These are phyloP conservation scores for Hyla sarda DNA, from an alignment of 2,113 vertebrate species.

Conservation along the genomic window DNA sequence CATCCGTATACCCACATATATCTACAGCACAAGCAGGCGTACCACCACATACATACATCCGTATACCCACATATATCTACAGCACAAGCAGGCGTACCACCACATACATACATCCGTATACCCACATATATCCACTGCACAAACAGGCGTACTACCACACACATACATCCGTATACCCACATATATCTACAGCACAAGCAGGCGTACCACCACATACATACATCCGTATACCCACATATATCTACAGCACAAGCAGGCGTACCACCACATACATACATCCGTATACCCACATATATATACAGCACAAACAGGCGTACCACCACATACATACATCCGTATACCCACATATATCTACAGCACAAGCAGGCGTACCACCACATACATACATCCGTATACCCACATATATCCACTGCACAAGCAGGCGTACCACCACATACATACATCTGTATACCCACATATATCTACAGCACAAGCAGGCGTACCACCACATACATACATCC, in stretches of 20 bases:
- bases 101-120: neutral
- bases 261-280: neutral
- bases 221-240: no score
- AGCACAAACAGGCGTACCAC: neutral
- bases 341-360: neutral
- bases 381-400: neutral
- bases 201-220: neutral
- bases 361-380: neutral
- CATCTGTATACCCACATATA: neutral
- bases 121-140: neutral
- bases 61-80: no score
- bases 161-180: neutral
- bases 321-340: neutral
- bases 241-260: no score
- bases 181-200: neutral
- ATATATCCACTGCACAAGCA: neutral
- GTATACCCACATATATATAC: neutral
- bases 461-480: neutral
- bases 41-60: neutral
- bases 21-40: neutral
- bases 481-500: neutral
- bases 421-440: no score
- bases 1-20: neutral
- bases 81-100: neutral
- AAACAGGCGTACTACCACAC: neutral